Evolutionary conservation across 23 tunicate species (phyloP), one percentile per base, ranked within the genome.

Genomic region (Corella eumyota): DNA sequence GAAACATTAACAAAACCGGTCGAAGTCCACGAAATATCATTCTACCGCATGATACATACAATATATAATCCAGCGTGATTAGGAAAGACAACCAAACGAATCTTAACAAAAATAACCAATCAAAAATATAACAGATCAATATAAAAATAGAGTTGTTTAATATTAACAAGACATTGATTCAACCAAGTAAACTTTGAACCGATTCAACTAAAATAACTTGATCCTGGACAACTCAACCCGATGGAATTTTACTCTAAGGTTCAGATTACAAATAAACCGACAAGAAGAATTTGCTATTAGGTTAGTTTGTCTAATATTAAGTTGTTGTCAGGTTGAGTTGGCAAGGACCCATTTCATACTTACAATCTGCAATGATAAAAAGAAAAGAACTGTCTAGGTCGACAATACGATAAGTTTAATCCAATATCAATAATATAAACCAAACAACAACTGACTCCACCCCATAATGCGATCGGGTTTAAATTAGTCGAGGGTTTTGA

Each of bases 11-110:
- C 47, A 83, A n/a, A 36, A 32, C 17, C 7, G 93, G 66, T 36
- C 93, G 69, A 2, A 83, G 33, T 1, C 55, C 54, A 3, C 93
- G 82, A 54, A 83, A 83, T 6, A 83, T 56, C 81, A 83, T 74
- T 25, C 77, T 68, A 25, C 72, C 72, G 36, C 60, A 48, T 1
- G 58, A 3, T 15, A 46, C 46, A 22, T 20, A 68, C 29, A 83
- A 36, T 27, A 75, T 40, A 56, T 74, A 73, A 29, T 83, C 93
- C 25, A 65, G 15, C 2, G 77, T 17, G 50, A 83, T 38, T 2
- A 83, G 47, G 27, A 61, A 13, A 2, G 56, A 36, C 23, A 62
- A 60, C 27, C 56, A 32, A 30, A 75, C 58, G 45, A 74, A 83
- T 26, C 93, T 83, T 62, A 49, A 62, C 56, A 32, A 30, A 65